Evolutionary conservation across 2,888 invertebrate species (phyloP), one percentile per base, ranked within the genome.

Genomic region (Amphipyra berbera): DNA sequence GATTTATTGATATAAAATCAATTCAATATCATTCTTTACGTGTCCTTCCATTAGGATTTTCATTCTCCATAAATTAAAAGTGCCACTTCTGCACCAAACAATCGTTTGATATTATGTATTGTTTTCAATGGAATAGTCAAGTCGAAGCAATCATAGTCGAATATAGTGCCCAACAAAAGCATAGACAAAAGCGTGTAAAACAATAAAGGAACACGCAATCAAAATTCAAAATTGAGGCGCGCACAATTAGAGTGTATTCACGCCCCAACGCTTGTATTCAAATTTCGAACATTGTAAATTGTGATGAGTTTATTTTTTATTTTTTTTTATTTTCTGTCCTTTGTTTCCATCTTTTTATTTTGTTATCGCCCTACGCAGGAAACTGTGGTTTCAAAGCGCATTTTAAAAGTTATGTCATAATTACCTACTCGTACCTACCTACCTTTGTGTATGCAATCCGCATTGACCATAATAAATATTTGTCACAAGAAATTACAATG

Each of bases 251-350:
- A 83, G 69, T 79, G 84, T 82, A 84, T 84, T 90, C 90, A 92
- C 92, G 90, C 91, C 90, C 90, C 84, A 82, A 79, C 88, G 85
- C 84, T 90, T 91, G 89, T 92, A 92, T 92, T 93, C 88, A 90
- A 92, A 91, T 93, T 88, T 87, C 78, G 81, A 91, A 84, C 80
- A 80, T 81, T 79, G 76, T 73, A 78, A 78, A 80, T 81, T 79
- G 76, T 73, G 78, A 78, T 80, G 78, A 80, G 79, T 61, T 44
- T 0, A 47, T 76, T 65, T 52, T 67, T 64, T n/a, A n/a, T 54
- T 54, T 56, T 53, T 81, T 78, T 72, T 82, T 73, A 1, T 21
- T 21, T 21, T 21, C 21, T 67, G 72, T 80, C 82, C 81, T 86
- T 89, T 88, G 85, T 88, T 86, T 84, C 76, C 72, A 61, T 58